Base-by-base conservation (phyloP, 1,140 invertebrate species). In the Neelides sp. region DNA sequence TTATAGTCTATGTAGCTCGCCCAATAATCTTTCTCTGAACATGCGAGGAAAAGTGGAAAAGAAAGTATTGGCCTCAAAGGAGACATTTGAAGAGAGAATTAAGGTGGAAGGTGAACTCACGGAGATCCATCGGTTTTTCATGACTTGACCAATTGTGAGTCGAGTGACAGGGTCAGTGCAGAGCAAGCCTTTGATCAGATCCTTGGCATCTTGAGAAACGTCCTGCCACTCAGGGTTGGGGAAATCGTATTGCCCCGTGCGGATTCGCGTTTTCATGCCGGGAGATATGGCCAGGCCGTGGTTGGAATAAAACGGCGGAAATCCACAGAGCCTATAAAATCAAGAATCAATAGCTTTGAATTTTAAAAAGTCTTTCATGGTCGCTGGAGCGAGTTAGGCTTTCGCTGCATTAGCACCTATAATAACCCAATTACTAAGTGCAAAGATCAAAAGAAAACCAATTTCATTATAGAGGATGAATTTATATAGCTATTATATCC, bases 181-280 rank as follows among this genome's bases (percentile, higher is more conserved):
- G 1, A 98, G 71, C 78, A 98, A 87, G 27, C 84, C 83, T 62
- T 79, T 78, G 54, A 98, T 98, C 32, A 98, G 74, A 66, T 93
- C 87, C 70, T 97, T 96, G 0, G 94, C 92, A 67, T 92, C 86
- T 50, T 80, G 72, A 35, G 90, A 95, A 0, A 98, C 92, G 64
- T 87, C 81, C 48, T 82, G 78, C 94, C 94, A 98, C 69, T 98
- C 95, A 0, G 91, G 87, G 59, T 83, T 79, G 0, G 93, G 91
- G 67, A 98, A 98, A 62, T 93, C 89, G 66, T 95, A 98, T 65
- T 97, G 89, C 4, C 94, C 94, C 40, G 88, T 79, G 52, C 89
- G 75, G 62, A 98, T 98, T 46, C 93, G 75, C 68, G 87, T 93
- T 68, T 98, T 98, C 95, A 98, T 98, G n/a, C 95, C 94, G 0